These are phyloP conservation scores for Umimayanthus chanpuru DNA, from an alignment of 92 coral and sea anemone species.

Conservation along the genomic window DNA sequence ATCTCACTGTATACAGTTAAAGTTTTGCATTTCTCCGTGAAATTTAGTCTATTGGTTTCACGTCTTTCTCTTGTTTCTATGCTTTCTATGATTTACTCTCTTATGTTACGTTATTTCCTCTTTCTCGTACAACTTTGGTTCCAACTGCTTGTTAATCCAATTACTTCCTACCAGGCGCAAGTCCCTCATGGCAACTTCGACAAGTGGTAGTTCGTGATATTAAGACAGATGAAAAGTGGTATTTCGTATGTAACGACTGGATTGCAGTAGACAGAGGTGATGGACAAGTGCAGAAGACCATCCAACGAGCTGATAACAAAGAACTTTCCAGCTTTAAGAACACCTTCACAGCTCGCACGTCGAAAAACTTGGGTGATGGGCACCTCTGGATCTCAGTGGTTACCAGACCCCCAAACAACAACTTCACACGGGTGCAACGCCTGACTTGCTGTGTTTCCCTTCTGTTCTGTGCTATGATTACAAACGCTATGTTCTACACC, in stretches of 20 bases:
- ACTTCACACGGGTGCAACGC: constrained; percentile 77
- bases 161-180: constrained; percentile 46
- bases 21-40: too few relatives aligned
- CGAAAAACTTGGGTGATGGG: constrained; percentile 73
- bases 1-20: too few relatives aligned
- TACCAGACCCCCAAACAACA: constrained; percentile 72
- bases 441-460: constrained; percentile 61
- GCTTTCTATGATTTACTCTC: neutral
- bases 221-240: constrained; percentile 64
- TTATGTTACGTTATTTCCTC: neutral
- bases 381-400: constrained; percentile 85
- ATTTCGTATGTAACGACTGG: constrained; percentile 82
- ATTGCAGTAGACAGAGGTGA: constrained; percentile 86
- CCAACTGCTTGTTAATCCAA: too few relatives aligned
- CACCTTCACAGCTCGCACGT: constrained; percentile 67
- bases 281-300: constrained; percentile 64
- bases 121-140: neutral
- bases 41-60: neutral
- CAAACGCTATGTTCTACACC: constrained; percentile 64
- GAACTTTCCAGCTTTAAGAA: constrained; percentile 75
- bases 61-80: neutral
- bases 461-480: constrained; percentile 59
- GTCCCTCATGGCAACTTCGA: constrained; percentile 75
- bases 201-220: constrained; percentile 73
- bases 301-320: constrained; percentile 60